Conservation (phyloP, 2,797 vertebrate genomes). For the Danio aesculapii region DNA sequence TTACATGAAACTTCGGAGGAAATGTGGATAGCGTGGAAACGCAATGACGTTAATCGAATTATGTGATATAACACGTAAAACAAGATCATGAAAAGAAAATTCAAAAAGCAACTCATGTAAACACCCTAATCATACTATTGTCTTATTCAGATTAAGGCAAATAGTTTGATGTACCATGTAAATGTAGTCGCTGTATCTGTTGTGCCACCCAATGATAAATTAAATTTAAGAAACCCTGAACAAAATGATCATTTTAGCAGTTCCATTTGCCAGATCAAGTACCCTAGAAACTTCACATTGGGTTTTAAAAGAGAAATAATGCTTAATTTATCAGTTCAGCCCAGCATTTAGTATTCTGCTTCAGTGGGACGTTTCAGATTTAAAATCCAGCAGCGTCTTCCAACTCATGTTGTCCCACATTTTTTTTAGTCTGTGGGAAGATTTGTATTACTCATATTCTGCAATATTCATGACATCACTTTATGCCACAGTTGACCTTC, state of each 20-base stretch:
- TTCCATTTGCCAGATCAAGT: neutral
- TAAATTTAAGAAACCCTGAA: neutral
- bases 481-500: conserved; percentile 59
- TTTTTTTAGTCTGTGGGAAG: neutral
- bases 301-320: neutral
- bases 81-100: too few relatives aligned
- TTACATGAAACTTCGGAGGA: too few relatives aligned
- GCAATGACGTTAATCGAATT: too few relatives aligned
- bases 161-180: too few relatives aligned
- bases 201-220: neutral
- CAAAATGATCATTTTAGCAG: neutral
- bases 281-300: neutral
- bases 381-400: neutral
- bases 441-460: conserved; percentile 15
- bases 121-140: too few relatives aligned
- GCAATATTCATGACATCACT: conserved; percentile 55
- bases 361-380: neutral
- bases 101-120: too few relatives aligned
- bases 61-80: too few relatives aligned
- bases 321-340: conserved; percentile 4
- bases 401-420: neutral
- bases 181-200: too few relatives aligned
- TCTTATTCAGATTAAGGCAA: too few relatives aligned
- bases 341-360: neutral
- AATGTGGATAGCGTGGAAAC: too few relatives aligned